A percentile compares a stretch with the other conserved stretches of the same genome.
Conservation (phyloP, 2,113 vertebrate genomes). For the Mobula birostris region DNA sequence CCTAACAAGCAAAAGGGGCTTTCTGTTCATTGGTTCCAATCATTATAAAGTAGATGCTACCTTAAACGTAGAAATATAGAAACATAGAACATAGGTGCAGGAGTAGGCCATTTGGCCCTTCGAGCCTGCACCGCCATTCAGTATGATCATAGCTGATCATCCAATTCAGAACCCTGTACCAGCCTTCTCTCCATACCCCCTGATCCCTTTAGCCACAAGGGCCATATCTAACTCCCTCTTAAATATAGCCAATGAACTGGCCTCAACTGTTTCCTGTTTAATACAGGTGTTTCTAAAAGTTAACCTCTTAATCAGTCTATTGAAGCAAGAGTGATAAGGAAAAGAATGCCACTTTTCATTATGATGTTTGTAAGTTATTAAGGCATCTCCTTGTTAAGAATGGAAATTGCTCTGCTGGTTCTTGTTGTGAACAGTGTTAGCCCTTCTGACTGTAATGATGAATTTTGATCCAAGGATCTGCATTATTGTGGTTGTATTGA, state of each 20-base stretch:
- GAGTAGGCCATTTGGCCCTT: no score
- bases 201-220: no score
- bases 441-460: not conserved
- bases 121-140: no score
- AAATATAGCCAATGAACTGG: no score
- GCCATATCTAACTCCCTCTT: no score
- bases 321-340: not conserved
- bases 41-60: slow-evolving; percentile 11
- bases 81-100: no score
- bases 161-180: no score
- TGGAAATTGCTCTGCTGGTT: not conserved
- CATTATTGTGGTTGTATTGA: not conserved
- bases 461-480: not conserved
- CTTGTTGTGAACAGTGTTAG: not conserved
- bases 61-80: not conserved
- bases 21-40: slow-evolving; percentile 37
- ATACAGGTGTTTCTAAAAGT: not conserved
- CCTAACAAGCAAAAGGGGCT: not conserved
- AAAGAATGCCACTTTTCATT: not conserved
- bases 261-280: no score
- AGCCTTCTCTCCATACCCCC: no score
- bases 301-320: slow-evolving; percentile 7
- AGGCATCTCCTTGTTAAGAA: not conserved
- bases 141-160: no score
- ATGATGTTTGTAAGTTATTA: no score